Conservation (phyloP, 2,113 vertebrate genomes). For the Martes martes region DNA sequence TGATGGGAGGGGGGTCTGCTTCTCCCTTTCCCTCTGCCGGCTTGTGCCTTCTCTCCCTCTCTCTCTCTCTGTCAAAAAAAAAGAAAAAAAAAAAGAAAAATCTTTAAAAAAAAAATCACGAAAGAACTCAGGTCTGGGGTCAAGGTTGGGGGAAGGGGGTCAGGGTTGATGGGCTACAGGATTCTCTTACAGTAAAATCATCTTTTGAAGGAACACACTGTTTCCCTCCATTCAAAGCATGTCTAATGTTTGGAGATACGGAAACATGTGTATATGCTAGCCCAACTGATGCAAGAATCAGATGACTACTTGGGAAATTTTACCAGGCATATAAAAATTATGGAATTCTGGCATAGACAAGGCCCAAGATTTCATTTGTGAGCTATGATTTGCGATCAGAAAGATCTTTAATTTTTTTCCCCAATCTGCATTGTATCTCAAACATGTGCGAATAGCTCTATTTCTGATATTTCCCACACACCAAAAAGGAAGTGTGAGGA, state of each 20-base stretch:
- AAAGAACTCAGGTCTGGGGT: not conserved
- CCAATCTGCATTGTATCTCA: not conserved
- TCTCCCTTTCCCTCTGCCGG: too few relatives aligned
- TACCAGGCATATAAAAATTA: not conserved
- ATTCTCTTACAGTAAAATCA: not conserved
- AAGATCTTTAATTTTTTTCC: not conserved
- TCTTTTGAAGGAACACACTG: not conserved
- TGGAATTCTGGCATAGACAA: not conserved
- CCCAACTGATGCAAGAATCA: not conserved
- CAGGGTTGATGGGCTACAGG: not conserved
- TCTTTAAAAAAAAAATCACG: not conserved
- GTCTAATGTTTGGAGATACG: not conserved
- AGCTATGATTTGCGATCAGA: not conserved
- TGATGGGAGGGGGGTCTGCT: too few relatives aligned
- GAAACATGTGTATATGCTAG: not conserved
- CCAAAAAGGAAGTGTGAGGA: not conserved
- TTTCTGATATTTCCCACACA: not conserved
- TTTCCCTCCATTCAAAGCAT: not conserved
- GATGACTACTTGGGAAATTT: not conserved
- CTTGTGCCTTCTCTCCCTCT: too few relatives aligned
- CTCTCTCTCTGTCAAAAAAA: too few relatives aligned
- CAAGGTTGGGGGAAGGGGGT: accelerated
- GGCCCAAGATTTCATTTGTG: not conserved
- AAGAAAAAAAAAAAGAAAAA: too few relatives aligned
- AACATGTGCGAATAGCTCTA: not conserved